These are phyloP conservation scores for Brachionus koreanus DNA, from an alignment of 1,140 invertebrate genomes.

Conservation along the genomic window DNA sequence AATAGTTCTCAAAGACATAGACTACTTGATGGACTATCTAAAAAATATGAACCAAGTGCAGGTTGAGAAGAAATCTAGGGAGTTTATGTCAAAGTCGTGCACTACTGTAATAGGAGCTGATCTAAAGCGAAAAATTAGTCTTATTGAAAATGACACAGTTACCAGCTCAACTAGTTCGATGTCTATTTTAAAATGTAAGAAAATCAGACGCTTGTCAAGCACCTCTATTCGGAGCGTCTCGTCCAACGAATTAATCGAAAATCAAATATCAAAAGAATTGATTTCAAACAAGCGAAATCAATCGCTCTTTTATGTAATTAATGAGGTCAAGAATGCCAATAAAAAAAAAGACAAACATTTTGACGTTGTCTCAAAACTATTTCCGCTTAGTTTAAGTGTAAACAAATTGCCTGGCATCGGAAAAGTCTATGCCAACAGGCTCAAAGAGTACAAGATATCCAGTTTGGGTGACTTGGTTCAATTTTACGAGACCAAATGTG, in stretches of 20 bases:
- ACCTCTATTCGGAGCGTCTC: neutral
- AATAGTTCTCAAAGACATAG: neutral
- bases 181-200: neutral
- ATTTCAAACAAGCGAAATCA: neutral
- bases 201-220: neutral
- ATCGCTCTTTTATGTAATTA: neutral
- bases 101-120: neutral
- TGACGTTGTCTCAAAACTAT: neutral
- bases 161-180: neutral
- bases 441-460: neutral
- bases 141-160: neutral
- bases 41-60: neutral
- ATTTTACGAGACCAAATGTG: conserved; percentile 1
- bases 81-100: neutral
- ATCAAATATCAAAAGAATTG: neutral
- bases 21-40: neutral
- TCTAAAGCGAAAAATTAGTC: neutral
- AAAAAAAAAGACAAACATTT: neutral
- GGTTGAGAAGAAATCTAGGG: neutral
- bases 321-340: neutral
- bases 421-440: neutral
- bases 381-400: neutral
- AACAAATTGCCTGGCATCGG: conserved; percentile 20
- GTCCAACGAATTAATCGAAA: neutral
- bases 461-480: neutral